Evolutionary conservation across 2,888 invertebrate genomes (phyloP), one percentile per base, ranked within the genome.

Genomic region (Zaprionus lineosus): DNA sequence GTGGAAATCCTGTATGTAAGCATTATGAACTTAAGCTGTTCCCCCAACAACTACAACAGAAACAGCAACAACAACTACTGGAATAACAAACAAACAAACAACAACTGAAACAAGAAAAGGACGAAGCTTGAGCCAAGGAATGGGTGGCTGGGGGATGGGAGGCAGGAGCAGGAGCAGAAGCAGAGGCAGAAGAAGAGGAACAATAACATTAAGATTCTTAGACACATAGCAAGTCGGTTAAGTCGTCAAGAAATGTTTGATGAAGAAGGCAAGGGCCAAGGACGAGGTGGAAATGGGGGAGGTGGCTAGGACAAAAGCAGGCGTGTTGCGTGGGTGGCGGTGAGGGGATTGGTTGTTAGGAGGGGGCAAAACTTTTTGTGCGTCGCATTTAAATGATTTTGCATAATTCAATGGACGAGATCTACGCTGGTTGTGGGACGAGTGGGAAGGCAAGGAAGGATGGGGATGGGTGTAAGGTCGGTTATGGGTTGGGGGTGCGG

Each of bases 341-440:
- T n/a, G n/a, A n/a, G n/a, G n/a, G n/a, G n/a, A n/a, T n/a, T n/a
- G n/a, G n/a, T n/a, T 50, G 16, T 29, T n/a, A 9, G 28, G 4
- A 11, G 12, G 53, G 19, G 24, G 18, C 11, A 24, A 58, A 60
- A 74, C 68, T 77, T 83, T 72, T 9, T 44, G 40, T 62, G 76
- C 81, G 84, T 69, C 84, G 84, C 84, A 84, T 73, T 77, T 84
- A 77, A 77, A 78, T 74, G 84, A 81, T 78, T 78, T 78, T 82
- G 84, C 84, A 78, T 78, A 77, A 84, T 84, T 78, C 85, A 78
- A 82, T 74, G 72, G 66, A 43, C 48, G 37, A 37, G 43, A 47
- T 37, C 41, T 55, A 15, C n/a, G 24, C 31, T 11, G 24, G 31
- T 18, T 28, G 36, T n/a, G 4, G 9, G 12, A 2, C 14, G 8